Evolutionary conservation across 37 sponge, comb jelly and placozoan genomes (phyloP), one percentile per base, ranked within the genome.

Genomic region (Aplysina aerophoba): DNA sequence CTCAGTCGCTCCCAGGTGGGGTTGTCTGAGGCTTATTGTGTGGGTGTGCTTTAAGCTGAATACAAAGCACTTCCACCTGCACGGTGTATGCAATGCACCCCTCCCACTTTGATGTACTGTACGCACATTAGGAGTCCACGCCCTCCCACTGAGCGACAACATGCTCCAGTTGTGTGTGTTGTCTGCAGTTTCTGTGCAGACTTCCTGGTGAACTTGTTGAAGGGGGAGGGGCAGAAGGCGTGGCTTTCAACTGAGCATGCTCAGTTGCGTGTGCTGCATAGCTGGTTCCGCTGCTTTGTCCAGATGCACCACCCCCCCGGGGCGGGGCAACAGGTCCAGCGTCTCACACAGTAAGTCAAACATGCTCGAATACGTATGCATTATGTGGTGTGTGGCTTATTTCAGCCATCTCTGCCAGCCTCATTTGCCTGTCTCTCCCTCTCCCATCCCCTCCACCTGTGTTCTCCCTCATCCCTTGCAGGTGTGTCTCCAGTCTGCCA

Each of bases 291-390:
- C 24, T 86, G 86, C 55, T 0, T 84, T 1, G n/a, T 69, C 17
- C 72, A 87, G 68, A 84, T 84, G 84, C 73, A 87, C 74, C 24
- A 39, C 57, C 82, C 88, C 13, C 81, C 88, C 0, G 73, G 81
- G 12, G 44, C 56, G n/a, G 36, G 20, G 25, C 41, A 77, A 21
- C 35, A 59, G 0, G 86, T 85, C 28, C 31, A 60, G 66, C 25
- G 15, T 15, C 79, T 85, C 0, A 63, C 86, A 25, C 31, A 34
- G 84, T 84, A n/a, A 84, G 72, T 30, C 53, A 21, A n/a, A n/a
- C n/a, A n/a, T n/a, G n/a, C n/a, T n/a, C n/a, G n/a, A n/a, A n/a
- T n/a, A n/a, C n/a, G n/a, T n/a, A n/a, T n/a, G n/a, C n/a, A n/a
- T n/a, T n/a, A n/a, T n/a, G n/a, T n/a, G n/a, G n/a, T n/a, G n/a